A percentile compares a stretch with the other conserved stretches of the same genome.
These are phyloP conservation scores for Zoroaster sp. DNA, from an alignment of 53 echinoderm and acorn worm species.

Conservation along the genomic window DNA sequence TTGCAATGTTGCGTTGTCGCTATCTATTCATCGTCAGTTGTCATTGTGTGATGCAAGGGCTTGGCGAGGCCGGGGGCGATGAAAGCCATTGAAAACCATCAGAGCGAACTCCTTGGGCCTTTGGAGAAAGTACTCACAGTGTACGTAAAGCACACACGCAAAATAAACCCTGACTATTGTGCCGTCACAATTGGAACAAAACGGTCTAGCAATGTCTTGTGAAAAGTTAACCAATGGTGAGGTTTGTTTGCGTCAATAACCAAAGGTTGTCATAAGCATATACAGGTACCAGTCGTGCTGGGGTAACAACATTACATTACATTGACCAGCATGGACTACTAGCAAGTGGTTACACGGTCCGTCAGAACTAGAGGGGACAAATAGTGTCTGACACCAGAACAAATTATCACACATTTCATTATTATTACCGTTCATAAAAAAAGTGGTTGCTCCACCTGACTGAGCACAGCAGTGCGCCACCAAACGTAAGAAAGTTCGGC, in stretches of 20 bases:
- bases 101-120: neutral
- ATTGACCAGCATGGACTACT: too few relatives aligned
- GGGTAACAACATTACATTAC: neutral
- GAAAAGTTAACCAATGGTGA: neutral
- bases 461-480: too few relatives aligned
- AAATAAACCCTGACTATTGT: neutral
- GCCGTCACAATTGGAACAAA: neutral
- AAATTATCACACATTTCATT: neutral
- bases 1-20: neutral
- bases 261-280: too few relatives aligned
- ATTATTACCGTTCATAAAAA: neutral
- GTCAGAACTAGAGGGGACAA: too few relatives aligned
- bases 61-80: constrained; percentile 1
- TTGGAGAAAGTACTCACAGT: neutral
- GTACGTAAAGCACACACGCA: neutral
- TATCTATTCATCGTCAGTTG: constrained; percentile 17
- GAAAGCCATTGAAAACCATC: neutral
- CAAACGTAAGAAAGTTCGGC: too few relatives aligned
- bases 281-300: too few relatives aligned
- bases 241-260: neutral
- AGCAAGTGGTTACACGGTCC: too few relatives aligned
- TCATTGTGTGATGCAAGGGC: constrained; percentile 2
- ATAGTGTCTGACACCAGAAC: neutral
- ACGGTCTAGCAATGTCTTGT: neutral
- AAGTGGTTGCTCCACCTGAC: neutral